phyloP scores from a whole-genome alignment of 2,113 vertebrate genomes.

The Chelonoidis abingdonii region DNA sequence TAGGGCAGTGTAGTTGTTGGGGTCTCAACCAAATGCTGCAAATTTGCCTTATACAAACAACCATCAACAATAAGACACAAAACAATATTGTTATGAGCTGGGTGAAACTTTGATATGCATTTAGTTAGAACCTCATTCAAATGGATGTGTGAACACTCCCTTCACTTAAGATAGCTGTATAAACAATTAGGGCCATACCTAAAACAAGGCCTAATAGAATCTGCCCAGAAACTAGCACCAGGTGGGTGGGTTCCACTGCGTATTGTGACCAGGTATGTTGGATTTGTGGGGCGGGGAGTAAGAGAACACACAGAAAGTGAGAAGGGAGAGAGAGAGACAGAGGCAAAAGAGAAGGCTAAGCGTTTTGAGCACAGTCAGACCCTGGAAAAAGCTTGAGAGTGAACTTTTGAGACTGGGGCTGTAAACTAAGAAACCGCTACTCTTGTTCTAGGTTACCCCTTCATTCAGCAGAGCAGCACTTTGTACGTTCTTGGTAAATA shows the following conservation, averaged over 20 bases:
- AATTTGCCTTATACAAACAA: not conserved
- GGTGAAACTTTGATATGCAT: not conserved
- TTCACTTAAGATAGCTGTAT: not conserved
- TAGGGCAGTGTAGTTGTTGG: not conserved
- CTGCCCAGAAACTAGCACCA: not conserved
- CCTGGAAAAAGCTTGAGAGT: not conserved
- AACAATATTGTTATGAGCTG: not conserved
- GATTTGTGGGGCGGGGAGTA: not conserved
- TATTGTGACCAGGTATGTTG: not conserved
- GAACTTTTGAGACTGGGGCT: not conserved
- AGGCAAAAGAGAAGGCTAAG: not conserved
- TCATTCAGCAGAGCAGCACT: not conserved
- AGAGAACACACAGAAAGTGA: too few relatives aligned
- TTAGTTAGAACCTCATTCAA: not conserved
- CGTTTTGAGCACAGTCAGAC: too few relatives aligned
- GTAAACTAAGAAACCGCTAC: not conserved
- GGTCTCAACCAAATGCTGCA: not conserved
- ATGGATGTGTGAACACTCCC: not conserved
- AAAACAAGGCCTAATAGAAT: not conserved
- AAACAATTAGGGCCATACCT: not conserved
- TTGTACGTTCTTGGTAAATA: not conserved
- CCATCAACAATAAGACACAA: not conserved
- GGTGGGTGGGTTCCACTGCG: not conserved
- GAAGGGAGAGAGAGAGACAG: too few relatives aligned
- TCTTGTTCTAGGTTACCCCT: not conserved